Base-by-base conservation (phyloP, 2,888 invertebrate genomes). In the Octonoba sinensis region DNA sequence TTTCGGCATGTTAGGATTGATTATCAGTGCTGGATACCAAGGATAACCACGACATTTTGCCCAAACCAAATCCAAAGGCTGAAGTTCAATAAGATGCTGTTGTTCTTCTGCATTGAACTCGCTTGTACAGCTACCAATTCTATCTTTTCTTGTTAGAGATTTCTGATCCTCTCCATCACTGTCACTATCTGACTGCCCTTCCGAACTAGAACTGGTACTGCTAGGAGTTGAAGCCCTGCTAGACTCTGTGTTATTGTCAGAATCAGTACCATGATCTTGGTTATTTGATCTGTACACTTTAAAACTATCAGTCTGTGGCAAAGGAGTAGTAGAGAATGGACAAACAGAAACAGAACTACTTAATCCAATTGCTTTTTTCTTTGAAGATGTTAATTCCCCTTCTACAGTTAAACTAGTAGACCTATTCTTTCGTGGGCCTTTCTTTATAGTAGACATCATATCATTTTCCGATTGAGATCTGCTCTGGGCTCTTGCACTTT, bases 41-140 rank as follows among this genome's bases (percentile, higher is more conserved):
- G 97, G 97, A 90, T 97, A 97, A 24, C 97, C 96, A 85, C 95
- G 92, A 90, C 97, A 97, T 88, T 98, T 97, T 20, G 97, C 97
- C 98, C 97, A 98, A 1, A 98, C 97, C 62, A 97, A 91, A 88
- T 96, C 96, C 83, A 97, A 89, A 1, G 96, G 95, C 86, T 95
- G 93, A 78, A 96, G 88, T 47, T 92, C 89, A 88, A 89, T 89
- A 49, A 85, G 82, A 71, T 82, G 85, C 76, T 84, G 85, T 24
- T 82, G 84, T 24, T 85, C 84, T 72, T 78, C 83, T 51, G 77
- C 73, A 74, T 76, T 82, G 24, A 75, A 82, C 54, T 76, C 82
- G 11, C 59, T 22, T 20, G 82, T 15, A 20, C 44, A n/a, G 11
- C 44, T 54, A 62, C 27, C 27, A n/a, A 22, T 54, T 67, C 20